phyloP scores from a whole-genome alignment of 1,140 invertebrate genomes.

The Hesperophylax magnus region DNA sequence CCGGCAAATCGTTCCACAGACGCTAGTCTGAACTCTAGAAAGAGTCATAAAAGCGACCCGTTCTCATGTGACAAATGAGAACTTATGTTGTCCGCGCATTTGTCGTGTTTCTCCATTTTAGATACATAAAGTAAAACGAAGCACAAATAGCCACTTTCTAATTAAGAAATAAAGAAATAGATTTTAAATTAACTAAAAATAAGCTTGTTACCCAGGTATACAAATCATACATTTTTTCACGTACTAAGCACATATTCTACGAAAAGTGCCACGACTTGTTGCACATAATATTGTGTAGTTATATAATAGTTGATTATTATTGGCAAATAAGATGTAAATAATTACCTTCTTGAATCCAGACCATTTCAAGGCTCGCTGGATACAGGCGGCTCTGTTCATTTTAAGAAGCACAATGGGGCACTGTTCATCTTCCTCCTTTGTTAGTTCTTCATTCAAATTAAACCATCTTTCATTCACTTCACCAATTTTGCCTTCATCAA shows the following conservation, averaged over 20 bases:
- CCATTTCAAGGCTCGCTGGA: conserved; percentile 53
- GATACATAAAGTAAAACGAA: too few relatives aligned
- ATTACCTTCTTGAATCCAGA: conserved; percentile 56
- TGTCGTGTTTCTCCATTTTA: too few relatives aligned
- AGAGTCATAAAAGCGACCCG: too few relatives aligned
- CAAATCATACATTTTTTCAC: background rate
- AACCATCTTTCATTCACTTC: conserved; percentile 42
- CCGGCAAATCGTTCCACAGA: too few relatives aligned
- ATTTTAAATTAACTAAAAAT: background rate
- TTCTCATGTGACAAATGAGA: too few relatives aligned
- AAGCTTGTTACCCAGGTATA: background rate
- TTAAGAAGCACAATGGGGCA: conserved; percentile 46
- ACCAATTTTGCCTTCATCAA: conserved; percentile 26
- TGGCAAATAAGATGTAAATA: conserved; percentile 13
- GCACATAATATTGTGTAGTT: too few relatives aligned
- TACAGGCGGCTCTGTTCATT: conserved; percentile 49
- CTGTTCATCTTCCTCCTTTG: conserved; percentile 7
- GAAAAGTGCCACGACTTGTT: too few relatives aligned
- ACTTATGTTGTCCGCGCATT: too few relatives aligned
- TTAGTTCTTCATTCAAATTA: conserved; percentile 23
- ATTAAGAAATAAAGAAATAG: too few relatives aligned
- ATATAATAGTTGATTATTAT: background rate
- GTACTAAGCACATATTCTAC: background rate
- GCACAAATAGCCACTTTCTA: too few relatives aligned
- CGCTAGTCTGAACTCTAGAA: too few relatives aligned